These are phyloP conservation scores for Rhabdornis inornatus DNA, from an alignment of 2,113 vertebrate species.

Conservation along the genomic window DNA sequence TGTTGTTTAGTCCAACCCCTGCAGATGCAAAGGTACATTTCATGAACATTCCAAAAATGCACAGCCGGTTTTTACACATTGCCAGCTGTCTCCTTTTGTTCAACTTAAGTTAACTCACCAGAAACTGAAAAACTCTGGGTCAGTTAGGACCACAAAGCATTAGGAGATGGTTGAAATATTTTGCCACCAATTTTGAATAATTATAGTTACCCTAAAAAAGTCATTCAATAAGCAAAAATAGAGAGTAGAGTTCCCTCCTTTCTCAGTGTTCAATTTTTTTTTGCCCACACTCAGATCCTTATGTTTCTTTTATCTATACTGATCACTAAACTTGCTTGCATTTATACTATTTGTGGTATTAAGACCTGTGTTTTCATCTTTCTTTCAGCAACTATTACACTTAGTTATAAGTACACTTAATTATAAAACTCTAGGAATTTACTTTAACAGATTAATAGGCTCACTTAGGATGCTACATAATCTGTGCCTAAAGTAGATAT, in stretches of 20 bases:
- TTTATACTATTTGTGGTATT: background rate
- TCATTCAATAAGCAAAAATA: background rate
- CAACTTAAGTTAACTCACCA: background rate
- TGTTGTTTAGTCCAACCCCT: background rate
- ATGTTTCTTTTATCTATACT: background rate
- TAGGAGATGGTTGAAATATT: background rate
- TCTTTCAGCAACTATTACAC: background rate
- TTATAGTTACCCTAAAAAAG: background rate
- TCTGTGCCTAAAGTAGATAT: background rate
- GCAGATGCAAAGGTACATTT: background rate
- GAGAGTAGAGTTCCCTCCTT: background rate
- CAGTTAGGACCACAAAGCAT: background rate
- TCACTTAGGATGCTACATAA: background rate
- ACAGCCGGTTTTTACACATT: background rate
- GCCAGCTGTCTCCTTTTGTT: background rate
- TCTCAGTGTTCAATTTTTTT: background rate
- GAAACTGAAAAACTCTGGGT: background rate
- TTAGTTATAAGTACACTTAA: background rate
- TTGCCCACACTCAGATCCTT: background rate
- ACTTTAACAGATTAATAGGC: background rate
- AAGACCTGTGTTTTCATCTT: background rate
- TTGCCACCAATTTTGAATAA: background rate
- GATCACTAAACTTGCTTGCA: background rate
- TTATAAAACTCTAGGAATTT: background rate
- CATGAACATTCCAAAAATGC: background rate